Evolutionary conservation across 2,113 vertebrate genomes (phyloP).

Genomic region (Sciurus niger): DNA sequence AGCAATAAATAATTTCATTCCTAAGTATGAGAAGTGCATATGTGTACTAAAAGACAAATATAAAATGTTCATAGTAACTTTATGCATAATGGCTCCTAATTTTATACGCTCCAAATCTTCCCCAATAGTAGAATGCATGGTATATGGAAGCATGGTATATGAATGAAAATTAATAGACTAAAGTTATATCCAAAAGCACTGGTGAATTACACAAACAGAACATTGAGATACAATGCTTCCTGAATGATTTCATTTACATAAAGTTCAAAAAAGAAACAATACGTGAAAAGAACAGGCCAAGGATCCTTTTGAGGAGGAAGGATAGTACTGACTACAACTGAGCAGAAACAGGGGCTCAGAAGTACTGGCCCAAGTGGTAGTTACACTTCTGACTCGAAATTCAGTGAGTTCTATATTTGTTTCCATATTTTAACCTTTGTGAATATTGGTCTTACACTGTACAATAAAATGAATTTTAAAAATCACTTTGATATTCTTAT

Average conservation of each 20-base stretch:
- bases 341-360: neutral
- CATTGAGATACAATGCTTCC: neutral
- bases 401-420: neutral
- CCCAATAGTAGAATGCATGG: neutral
- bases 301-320: neutral
- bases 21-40: neutral
- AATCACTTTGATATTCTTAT: constrained; percentile 4
- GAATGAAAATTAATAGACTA: neutral
- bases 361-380: neutral
- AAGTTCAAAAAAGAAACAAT: neutral
- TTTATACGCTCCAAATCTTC: neutral
- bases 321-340: neutral
- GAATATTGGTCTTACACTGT: neutral
- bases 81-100: neutral
- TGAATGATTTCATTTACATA: neutral
- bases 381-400: neutral
- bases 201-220: neutral
- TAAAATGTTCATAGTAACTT: neutral
- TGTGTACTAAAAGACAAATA: neutral
- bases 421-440: neutral
- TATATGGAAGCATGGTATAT: neutral
- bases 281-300: neutral
- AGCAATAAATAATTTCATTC: constrained; percentile 31
- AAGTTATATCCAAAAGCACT: neutral
- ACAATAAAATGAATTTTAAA: neutral